Conservation (phyloP, 2,888 invertebrate species). For the Drosophila emarginata region DNA sequence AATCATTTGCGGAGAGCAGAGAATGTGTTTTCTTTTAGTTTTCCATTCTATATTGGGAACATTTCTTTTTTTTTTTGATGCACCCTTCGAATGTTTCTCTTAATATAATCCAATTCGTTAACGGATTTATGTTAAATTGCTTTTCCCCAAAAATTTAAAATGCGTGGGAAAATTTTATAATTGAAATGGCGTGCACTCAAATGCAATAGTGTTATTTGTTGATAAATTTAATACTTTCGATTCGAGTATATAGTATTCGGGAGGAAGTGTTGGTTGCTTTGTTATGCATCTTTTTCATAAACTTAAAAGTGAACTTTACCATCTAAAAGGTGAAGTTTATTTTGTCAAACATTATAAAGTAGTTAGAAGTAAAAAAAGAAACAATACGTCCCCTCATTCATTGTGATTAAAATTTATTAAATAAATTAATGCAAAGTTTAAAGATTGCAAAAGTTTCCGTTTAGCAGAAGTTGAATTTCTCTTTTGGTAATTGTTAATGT, state of each 20-base stretch:
- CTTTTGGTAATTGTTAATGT: too few relatives aligned
- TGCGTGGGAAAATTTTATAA: conserved; percentile 31
- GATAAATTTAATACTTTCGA: conserved; percentile 2
- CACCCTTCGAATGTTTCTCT: neutral
- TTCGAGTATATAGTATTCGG: neutral
- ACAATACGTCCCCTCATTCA: too few relatives aligned
- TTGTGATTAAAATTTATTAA: too few relatives aligned
- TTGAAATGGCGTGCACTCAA: conserved; percentile 30
- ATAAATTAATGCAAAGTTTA: too few relatives aligned
- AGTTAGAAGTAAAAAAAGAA: too few relatives aligned
- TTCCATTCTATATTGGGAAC: neutral
- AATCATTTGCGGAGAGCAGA: neutral
- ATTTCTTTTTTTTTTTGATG: neutral
- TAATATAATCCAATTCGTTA: conserved; percentile 27
- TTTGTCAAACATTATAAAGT: too few relatives aligned
- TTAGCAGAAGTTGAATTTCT: too few relatives aligned
- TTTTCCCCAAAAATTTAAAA: neutral
- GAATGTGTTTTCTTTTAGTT: neutral
- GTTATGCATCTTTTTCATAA: neutral
- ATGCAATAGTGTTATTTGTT: neutral
- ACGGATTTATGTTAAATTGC: conserved; percentile 32
- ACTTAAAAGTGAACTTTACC: neutral
- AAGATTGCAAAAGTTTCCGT: too few relatives aligned
- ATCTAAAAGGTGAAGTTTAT: too few relatives aligned
- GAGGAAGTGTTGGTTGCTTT: neutral